A percentile compares a stretch with the other conserved stretches of the same genome.
Evolutionary conservation across 2,888 invertebrate species (phyloP).

Genomic region (Oligia strigilis): DNA sequence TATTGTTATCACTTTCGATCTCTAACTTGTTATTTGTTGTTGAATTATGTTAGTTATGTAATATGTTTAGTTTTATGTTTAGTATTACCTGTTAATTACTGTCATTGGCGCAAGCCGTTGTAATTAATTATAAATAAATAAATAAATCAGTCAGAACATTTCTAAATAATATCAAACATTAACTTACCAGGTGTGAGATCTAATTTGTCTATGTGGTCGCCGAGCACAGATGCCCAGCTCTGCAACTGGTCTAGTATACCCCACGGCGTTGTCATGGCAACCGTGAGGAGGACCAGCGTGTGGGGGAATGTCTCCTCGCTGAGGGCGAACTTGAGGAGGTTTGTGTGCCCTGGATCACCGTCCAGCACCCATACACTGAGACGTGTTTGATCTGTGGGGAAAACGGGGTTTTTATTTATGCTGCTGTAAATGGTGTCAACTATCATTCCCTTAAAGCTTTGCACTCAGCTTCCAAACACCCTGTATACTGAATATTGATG

Average conservation of each 20-base stretch:
- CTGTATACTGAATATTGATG: no score
- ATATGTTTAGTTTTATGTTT: no score
- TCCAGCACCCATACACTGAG: constrained; percentile 99
- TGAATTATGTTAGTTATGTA: no score
- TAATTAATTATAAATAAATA: no score
- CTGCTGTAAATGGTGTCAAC: no score
- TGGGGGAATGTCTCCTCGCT: constrained; percentile 97
- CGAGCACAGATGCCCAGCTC: constrained; percentile 96
- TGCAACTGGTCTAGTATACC: constrained; percentile 97
- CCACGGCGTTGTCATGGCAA: constrained; percentile 99
- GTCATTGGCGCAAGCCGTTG: no score
- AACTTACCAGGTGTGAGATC: constrained; percentile 92
- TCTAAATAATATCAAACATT: neutral
- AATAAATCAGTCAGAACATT: no score
- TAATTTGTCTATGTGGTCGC: constrained; percentile 97
- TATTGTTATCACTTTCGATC: no score
- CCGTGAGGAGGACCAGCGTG: constrained; percentile 97
- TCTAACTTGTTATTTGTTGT: no score
- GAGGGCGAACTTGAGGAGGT: constrained; percentile 97
- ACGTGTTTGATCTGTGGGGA: constrained; percentile 95
- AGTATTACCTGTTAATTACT: no score
- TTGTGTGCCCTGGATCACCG: constrained; percentile 98
- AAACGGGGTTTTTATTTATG: neutral
- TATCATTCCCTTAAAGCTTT: no score
- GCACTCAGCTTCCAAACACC: no score